Conservation (phyloP, 2,113 vertebrate genomes). For the Argyrosomus japonicus region DNA sequence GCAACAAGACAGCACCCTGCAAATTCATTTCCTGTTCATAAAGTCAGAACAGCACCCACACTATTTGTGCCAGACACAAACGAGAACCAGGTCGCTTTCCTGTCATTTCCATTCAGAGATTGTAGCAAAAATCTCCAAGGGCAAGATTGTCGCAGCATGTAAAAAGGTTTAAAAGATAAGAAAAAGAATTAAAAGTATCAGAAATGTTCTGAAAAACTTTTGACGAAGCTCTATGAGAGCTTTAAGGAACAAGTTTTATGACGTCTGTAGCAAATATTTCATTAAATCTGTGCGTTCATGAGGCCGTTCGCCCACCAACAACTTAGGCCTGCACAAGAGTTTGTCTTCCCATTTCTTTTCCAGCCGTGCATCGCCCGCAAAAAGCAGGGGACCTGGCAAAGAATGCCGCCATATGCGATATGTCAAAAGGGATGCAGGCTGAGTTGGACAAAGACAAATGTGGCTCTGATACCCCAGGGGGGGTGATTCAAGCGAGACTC, state of each 20-base stretch:
- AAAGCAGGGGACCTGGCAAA: slow-evolving; percentile 25
- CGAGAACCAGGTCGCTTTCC: neutral
- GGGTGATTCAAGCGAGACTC: neutral
- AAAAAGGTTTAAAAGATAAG: neutral
- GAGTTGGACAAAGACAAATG: slow-evolving; percentile 46
- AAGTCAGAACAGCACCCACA: neutral
- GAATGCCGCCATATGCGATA: slow-evolving; percentile 12
- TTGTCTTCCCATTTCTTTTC: slow-evolving; percentile 20
- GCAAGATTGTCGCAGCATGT: neutral
- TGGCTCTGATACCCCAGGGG: slow-evolving; percentile 20
- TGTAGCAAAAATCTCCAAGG: neutral
- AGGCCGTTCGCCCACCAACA: slow-evolving; percentile 1
- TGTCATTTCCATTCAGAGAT: slow-evolving; percentile 11
- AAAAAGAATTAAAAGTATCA: neutral
- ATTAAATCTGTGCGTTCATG: neutral
- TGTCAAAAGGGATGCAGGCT: slow-evolving; percentile 27
- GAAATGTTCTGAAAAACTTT: neutral
- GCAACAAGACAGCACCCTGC: slow-evolving; percentile 24
- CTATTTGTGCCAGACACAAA: slow-evolving; percentile 12
- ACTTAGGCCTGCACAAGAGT: neutral
- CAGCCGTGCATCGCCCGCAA: neutral
- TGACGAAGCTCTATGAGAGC: neutral
- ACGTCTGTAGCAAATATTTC: neutral
- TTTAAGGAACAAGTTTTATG: neutral
- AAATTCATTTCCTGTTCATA: slow-evolving; percentile 38